Evolutionary conservation across 2,113 vertebrate genomes (phyloP), one percentile per base, ranked within the genome.

Genomic region (Callopanchax toddi): DNA sequence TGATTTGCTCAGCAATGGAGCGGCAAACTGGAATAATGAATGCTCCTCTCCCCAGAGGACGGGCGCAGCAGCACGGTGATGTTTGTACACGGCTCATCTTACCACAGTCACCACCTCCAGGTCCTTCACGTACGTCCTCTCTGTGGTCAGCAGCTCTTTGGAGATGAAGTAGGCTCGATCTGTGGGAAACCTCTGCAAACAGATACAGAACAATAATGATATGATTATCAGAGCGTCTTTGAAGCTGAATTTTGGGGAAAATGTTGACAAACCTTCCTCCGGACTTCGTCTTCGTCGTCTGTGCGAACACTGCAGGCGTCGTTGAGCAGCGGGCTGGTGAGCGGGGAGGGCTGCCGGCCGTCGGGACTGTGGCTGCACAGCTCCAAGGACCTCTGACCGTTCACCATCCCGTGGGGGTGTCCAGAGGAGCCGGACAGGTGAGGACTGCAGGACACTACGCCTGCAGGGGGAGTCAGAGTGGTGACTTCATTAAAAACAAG

Each of bases 21-120:
- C 73, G 73, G 69, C 81, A 72, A 81, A 74, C 34, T 18, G 54
- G 65, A 84, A 83, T 81, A 85, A 87, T 85, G 83, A 52, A 67
- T 79, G 84, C 71, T 67, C n/a, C 80, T 79, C 32, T 71, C 62
- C 82, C 71, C 53, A 36, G 62, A 81, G 76, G 71, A 74, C 46
- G 43, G 20, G 40, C 1, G 11, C 37, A 44, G 77, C 52, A 68
- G 44, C 8, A 39, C 43, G 56, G 68, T 69, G 37, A 61, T 1
- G 2, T 43, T 26, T 23, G 49, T 48, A 52, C 4, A 5, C 44
- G 44, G 57, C 7, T 45, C 18, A 15, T 66, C 90, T 82, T 92
- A 99, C 97, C 93, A 92, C 91, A 2, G 95, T 97, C 89, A 99
- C 94, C 86, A 98, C 96, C 90, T 99, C 97, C 26, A 99, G 94